Conservation (phyloP, 2,888 invertebrate genomes). For the Leptothorax acervorum region DNA sequence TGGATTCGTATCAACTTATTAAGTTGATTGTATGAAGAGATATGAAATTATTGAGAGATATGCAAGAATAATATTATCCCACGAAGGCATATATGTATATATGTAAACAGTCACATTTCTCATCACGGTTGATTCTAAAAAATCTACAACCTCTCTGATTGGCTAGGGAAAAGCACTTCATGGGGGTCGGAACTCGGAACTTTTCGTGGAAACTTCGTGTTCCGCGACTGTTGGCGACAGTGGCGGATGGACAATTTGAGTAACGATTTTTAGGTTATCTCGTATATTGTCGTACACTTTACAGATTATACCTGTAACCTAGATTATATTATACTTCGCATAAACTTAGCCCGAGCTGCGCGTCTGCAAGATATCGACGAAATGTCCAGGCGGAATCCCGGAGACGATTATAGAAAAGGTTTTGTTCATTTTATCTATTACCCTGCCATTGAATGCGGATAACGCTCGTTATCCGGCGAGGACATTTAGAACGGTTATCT, state of each 20-base stretch:
- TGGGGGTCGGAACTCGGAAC: too few species aligned
- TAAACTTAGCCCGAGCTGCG: slow-evolving; percentile 61
- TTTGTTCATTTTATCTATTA: slow-evolving; percentile 77
- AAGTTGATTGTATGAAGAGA: not conserved
- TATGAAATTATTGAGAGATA: not conserved
- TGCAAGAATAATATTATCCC: too few species aligned
- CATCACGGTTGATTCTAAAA: too few species aligned
- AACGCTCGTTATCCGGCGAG: slow-evolving; percentile 4
- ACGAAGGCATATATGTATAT: too few species aligned
- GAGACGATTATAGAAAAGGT: slow-evolving; percentile 84
- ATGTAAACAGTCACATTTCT: too few species aligned
- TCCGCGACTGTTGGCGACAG: too few species aligned
- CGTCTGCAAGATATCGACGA: slow-evolving; percentile 66
- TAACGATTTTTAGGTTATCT: slow-evolving; percentile 75
- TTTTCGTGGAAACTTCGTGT: too few species aligned
- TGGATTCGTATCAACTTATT: not conserved
- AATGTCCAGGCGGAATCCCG: slow-evolving; percentile 80
- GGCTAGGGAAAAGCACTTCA: too few species aligned
- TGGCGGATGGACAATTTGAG: not conserved
- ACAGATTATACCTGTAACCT: too few species aligned
- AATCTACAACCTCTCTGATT: too few species aligned
- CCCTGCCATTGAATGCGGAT: slow-evolving; percentile 37
- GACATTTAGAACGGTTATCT: not conserved
- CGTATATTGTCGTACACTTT: slow-evolving; percentile 34
- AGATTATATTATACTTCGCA: not conserved